Evolutionary conservation across 2,797 vertebrate species (phyloP).

Genomic region (Gila robusta): DNA sequence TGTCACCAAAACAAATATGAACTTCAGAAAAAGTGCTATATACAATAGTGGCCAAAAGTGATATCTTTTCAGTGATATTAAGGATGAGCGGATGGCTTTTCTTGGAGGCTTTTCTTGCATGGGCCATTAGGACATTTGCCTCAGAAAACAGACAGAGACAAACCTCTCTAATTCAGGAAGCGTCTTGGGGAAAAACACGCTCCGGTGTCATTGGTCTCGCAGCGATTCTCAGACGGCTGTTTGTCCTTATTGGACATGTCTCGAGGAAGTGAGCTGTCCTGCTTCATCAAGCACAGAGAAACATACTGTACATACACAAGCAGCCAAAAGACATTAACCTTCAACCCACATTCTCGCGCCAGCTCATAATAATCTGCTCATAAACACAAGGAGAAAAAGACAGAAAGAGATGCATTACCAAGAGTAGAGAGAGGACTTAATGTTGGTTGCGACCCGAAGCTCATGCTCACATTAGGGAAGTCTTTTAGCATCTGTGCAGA

Average conservation of each 20-base stretch:
- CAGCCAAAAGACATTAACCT: constrained; percentile 67
- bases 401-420: constrained; percentile 58
- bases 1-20: too few species aligned
- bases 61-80: not conserved
- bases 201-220: constrained; percentile 23
- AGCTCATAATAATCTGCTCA: constrained; percentile 65
- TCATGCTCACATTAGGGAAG: not conserved
- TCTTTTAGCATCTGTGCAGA: constrained; percentile 8
- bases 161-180: constrained; percentile 29
- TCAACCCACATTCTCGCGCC: constrained; percentile 61
- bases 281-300: constrained; percentile 59
- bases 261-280: constrained; percentile 56
- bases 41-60: too few species aligned
- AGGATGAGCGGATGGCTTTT: not conserved
- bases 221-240: not conserved
- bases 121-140: constrained; percentile 17
- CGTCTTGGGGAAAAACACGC: not conserved
- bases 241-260: constrained; percentile 45
- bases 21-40: too few species aligned
- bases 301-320: constrained; percentile 61
- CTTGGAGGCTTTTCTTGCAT: not conserved
- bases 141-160: constrained; percentile 7
- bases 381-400: constrained; percentile 60
- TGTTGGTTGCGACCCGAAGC: not conserved
- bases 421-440: constrained; percentile 46